Base-by-base conservation (phyloP, 1,140 invertebrate species). In the Archivesica marissinica region DNA sequence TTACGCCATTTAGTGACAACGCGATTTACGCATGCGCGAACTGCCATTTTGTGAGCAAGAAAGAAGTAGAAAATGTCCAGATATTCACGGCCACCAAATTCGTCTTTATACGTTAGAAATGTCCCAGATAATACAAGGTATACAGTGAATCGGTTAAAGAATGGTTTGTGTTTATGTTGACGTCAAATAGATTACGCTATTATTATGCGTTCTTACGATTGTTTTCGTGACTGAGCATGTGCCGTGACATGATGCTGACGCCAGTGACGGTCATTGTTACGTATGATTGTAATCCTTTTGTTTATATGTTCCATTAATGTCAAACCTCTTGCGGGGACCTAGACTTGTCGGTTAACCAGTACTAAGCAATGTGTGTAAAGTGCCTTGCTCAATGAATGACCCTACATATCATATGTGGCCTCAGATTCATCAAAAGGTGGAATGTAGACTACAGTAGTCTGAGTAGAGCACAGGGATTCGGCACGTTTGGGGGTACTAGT, bases 51-150 rank as follows among this genome's bases (percentile, higher is more conserved):
- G 23, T 9, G 7, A 56, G 28, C 52, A 25, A 56, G 20, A 25
- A 28, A 50, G 50, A 44, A 54, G 17, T 3, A 20, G 20, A 78
- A 88, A 70, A 85, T 85, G 84, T 88, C 86, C 38, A 66, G 86
- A 9, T 88, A 88, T 47, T 89, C 90, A 17, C 72, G 91, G 25
- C 91, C 91, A n/a, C 90, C 90, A 54, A 91, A 91, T 81, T 88
- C 91, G 15, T 92, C 91, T 13, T 72, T 92, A 2, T 92, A 90
- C 75, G 87, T 92, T 11, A 81, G 91, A 64, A 92, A 92, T 87
- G 90, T 92, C 47, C 90, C 91, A 25, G 91, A 91, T 54, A 87
- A 88, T n/a, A 86, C 83, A 1, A 87, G 87, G 89, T 89, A 66
- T 35, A 56, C 50, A 59, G 23, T 61, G 20, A 30, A 7, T 54